Percentiles rank a stretch among this genome's conserved stretches.
Evolutionary conservation across 2,888 invertebrate species (phyloP).

Genomic region (Mesoligia furuncula): DNA sequence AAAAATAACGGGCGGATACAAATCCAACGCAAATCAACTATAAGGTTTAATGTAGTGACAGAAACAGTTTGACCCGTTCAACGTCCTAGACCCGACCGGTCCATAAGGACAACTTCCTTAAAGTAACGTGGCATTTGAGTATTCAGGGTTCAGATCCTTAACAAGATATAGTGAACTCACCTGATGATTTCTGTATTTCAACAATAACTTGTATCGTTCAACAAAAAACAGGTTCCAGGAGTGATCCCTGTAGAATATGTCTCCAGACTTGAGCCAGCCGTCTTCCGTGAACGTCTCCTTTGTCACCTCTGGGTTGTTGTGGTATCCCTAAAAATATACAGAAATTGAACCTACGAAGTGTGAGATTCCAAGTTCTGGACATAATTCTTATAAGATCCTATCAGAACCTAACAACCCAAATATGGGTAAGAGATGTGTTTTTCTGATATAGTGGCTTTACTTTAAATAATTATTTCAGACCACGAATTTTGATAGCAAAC

Average conservation of each 20-base stretch:
- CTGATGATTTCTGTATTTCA: conserved; percentile 83
- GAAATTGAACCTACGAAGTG: neutral
- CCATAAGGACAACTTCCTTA: neutral
- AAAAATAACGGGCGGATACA: no score
- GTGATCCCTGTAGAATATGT: conserved; percentile 87
- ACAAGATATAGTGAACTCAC: neutral
- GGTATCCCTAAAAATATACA: conserved; percentile 79
- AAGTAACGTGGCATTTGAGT: neutral
- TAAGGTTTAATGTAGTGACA: neutral
- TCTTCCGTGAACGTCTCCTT: conserved; percentile 81
- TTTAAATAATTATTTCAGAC: neutral
- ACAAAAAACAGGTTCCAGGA: conserved; percentile 86
- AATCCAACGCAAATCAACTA: no score
- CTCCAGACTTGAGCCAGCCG: conserved; percentile 89
- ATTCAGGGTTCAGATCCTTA: neutral
- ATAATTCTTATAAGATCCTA: neutral
- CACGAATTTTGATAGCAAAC: neutral
- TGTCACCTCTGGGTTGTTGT: conserved; percentile 82
- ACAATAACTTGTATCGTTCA: conserved; percentile 87
- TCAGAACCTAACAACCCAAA: neutral
- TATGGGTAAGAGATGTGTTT: neutral
- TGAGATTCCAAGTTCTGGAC: neutral
- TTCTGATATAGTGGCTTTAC: no score
- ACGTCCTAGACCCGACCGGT: neutral
- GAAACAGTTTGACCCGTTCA: neutral